Percentiles rank a stretch among this genome's conserved stretches.
Conservation (phyloP, 2,888 invertebrate species). For the Cybosia mesomella region DNA sequence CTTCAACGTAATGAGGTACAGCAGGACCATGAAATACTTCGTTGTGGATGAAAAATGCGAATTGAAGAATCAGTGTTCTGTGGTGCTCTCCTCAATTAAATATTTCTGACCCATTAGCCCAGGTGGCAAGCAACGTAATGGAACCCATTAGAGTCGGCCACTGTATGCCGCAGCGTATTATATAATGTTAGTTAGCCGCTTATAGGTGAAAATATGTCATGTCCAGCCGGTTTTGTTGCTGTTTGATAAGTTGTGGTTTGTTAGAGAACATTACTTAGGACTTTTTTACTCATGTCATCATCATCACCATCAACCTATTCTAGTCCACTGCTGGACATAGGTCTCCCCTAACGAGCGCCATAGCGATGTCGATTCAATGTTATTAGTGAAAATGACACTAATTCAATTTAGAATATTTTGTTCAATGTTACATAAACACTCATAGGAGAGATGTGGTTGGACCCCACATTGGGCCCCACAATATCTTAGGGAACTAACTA, state of each 20-base stretch:
- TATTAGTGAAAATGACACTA: no score
- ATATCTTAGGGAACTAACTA: no score
- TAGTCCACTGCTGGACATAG: no score
- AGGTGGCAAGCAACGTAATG: conserved; percentile 82
- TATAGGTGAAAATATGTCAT: conserved; percentile 58
- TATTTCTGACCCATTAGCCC: conserved; percentile 81
- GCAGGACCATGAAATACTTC: conserved; percentile 54
- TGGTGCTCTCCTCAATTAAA: conserved; percentile 81
- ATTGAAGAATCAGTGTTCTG: conserved; percentile 74
- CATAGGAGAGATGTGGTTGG: no score
- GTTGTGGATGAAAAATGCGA: conserved; percentile 73
- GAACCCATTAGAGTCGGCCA: conserved; percentile 78
- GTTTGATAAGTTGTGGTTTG: conserved; percentile 20
- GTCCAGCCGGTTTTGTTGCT: conserved; percentile 34
- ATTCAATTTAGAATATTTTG: no score
- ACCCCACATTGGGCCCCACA: no score
- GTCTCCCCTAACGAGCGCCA: no score
- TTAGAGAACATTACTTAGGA: not conserved
- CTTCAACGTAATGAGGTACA: conserved; percentile 38
- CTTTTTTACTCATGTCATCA: no score
- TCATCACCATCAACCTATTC: no score
- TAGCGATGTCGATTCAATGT: no score
- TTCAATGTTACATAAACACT: no score
- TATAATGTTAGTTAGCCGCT: conserved; percentile 59
- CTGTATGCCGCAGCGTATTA: conserved; percentile 60